These are phyloP conservation scores for Drosophila sordidula DNA, from an alignment of 2,888 invertebrate genomes.

Conservation along the genomic window DNA sequence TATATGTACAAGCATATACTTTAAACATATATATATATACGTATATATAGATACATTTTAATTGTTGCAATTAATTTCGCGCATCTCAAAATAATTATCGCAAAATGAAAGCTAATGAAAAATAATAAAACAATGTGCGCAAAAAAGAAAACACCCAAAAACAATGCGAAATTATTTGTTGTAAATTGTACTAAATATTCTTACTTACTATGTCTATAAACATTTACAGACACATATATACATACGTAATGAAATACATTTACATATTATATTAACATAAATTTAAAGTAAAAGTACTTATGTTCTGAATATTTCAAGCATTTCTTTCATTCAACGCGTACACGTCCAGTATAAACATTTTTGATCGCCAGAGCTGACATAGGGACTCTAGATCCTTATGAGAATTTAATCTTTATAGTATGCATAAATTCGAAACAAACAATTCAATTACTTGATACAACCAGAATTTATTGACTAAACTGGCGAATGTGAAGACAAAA, in stretches of 20 bases:
- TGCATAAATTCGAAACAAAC: not conserved
- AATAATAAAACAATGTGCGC: constrained; percentile 39
- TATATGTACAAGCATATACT: constrained; percentile 18
- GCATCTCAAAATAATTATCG: constrained; percentile 53
- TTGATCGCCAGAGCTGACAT: constrained; percentile 4
- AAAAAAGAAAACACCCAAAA: constrained; percentile 34
- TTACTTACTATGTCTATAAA: constrained; percentile 44
- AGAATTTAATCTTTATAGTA: not conserved
- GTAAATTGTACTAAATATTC: constrained; percentile 65
- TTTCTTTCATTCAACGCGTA: constrained; percentile 37
- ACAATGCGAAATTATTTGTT: constrained; percentile 65
- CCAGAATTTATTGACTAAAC: constrained; percentile 4
- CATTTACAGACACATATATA: constrained; percentile 24
- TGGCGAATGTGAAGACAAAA: not conserved
- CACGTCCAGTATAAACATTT: constrained; percentile 20
- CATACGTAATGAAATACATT: constrained; percentile 55
- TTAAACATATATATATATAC: constrained; percentile 35
- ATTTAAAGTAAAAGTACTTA: constrained; percentile 50
- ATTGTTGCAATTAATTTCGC: constrained; percentile 71
- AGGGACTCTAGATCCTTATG: constrained; percentile 2
- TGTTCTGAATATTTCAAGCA: constrained; percentile 51
- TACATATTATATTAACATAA: constrained; percentile 56
- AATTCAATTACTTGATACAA: not conserved
- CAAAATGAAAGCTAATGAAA: constrained; percentile 25
- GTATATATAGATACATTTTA: constrained; percentile 45